Evolutionary conservation across 2,888 invertebrate genomes (phyloP).

Genomic region (Apodemia hepburni): DNA sequence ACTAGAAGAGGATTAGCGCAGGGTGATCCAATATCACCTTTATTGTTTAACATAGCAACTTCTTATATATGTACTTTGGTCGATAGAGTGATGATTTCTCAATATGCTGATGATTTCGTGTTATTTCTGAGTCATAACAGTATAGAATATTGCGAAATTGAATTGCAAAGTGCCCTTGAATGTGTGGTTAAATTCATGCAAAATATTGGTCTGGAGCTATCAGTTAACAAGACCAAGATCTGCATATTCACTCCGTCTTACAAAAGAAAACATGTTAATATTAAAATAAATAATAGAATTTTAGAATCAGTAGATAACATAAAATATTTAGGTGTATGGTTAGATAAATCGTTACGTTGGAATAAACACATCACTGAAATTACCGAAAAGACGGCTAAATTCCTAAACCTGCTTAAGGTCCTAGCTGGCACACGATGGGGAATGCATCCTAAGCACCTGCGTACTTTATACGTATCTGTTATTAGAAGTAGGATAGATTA

Average conservation of each 20-base stretch:
- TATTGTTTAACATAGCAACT: no score
- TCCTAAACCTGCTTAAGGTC: conserved; percentile 25
- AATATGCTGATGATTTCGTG: no score
- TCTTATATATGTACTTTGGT: no score
- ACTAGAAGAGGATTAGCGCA: conserved; percentile 17
- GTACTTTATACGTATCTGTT: conserved; percentile 21
- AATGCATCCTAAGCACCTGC: conserved; percentile 21
- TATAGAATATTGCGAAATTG: neutral
- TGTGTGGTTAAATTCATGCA: conserved; percentile 15
- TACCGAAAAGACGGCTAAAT: conserved; percentile 19
- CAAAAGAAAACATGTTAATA: neutral
- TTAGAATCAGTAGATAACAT: conserved; percentile 18
- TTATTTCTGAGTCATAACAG: no score
- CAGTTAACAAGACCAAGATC: conserved; percentile 26
- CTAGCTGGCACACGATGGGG: conserved; percentile 27
- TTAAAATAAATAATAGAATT: conserved; percentile 18
- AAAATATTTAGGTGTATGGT: conserved; percentile 27
- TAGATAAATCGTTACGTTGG: conserved; percentile 26
- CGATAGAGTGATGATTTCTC: no score
- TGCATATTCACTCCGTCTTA: conserved; percentile 27
- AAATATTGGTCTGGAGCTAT: conserved; percentile 26
- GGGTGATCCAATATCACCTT: no score
- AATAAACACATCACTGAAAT: conserved; percentile 27
- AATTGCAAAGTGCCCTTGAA: conserved; percentile 23
- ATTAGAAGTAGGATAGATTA: conserved; percentile 24